A percentile compares a stretch with the other conserved stretches of the same genome.
Conservation (phyloP, 2,797 vertebrate species). For the Pangasius larnaudii region DNA sequence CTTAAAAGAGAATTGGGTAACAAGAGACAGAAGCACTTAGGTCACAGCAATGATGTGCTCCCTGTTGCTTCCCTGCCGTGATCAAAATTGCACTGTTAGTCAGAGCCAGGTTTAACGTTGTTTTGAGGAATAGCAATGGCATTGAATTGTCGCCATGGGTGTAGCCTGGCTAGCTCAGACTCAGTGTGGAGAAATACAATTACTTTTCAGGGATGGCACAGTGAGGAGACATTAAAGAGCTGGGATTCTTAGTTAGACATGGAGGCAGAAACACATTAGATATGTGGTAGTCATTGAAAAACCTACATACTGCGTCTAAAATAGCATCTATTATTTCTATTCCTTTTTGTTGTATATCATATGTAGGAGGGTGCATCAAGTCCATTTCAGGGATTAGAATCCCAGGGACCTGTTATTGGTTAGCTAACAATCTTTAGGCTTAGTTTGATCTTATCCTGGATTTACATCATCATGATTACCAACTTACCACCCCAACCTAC, state of each 20-base stretch:
- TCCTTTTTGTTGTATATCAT: background rate
- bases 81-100: constrained; percentile 58
- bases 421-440: background rate
- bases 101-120: constrained; percentile 54
- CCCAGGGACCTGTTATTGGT: background rate
- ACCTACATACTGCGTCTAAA: constrained; percentile 3
- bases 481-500: background rate
- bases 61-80: constrained; percentile 50
- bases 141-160: constrained; percentile 57
- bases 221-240: constrained; percentile 32
- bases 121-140: constrained; percentile 65
- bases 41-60: constrained; percentile 48
- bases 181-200: constrained; percentile 55
- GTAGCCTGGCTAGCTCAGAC: constrained; percentile 55
- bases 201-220: constrained; percentile 48
- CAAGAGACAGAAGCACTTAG: constrained; percentile 33
- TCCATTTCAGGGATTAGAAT: background rate
- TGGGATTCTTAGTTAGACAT: background rate
- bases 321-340: background rate
- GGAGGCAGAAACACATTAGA: constrained; percentile 7
- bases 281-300: background rate
- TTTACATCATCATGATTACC: background rate
- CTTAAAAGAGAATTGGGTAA: constrained; percentile 36
- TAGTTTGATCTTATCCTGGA: background rate
- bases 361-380: background rate